Evolutionary conservation across 2,797 vertebrate species (phyloP).

Genomic region (Loris lydekkerianus): DNA sequence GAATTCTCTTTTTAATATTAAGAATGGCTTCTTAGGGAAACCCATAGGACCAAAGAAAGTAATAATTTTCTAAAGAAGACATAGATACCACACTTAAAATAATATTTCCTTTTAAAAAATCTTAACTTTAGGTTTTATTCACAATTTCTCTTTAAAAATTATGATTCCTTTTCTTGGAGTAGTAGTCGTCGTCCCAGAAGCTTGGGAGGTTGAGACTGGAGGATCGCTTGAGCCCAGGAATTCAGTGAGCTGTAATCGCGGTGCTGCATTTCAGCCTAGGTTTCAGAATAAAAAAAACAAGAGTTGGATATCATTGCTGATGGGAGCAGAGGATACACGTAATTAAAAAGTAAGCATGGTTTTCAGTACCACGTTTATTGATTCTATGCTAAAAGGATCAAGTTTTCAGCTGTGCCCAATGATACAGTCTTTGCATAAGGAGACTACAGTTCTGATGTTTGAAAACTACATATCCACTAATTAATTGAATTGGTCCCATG

Average conservation of each 20-base stretch:
- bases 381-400: constrained; percentile 7
- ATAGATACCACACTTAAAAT: background rate
- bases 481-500: constrained; percentile 55
- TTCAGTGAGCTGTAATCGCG: too few relatives aligned
- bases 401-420: background rate
- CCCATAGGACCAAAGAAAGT: background rate
- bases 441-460: constrained; percentile 39
- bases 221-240: too few relatives aligned
- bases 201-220: too few relatives aligned
- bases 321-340: background rate
- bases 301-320: background rate
- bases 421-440: background rate
- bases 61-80: background rate
- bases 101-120: constrained; percentile 1
- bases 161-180: constrained; percentile 21
- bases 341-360: constrained; percentile 53
- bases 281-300: too few relatives aligned
- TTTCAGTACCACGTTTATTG: constrained; percentile 46
- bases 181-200: too few relatives aligned
- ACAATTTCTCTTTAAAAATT: background rate
- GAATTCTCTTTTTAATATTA: constrained; percentile 44
- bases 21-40: background rate
- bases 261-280: too few relatives aligned
- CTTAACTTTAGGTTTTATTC: constrained; percentile 12
- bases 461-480: constrained; percentile 48